Conservation (phyloP, 1,140 invertebrate species). For the Lepidurus packardi region DNA sequence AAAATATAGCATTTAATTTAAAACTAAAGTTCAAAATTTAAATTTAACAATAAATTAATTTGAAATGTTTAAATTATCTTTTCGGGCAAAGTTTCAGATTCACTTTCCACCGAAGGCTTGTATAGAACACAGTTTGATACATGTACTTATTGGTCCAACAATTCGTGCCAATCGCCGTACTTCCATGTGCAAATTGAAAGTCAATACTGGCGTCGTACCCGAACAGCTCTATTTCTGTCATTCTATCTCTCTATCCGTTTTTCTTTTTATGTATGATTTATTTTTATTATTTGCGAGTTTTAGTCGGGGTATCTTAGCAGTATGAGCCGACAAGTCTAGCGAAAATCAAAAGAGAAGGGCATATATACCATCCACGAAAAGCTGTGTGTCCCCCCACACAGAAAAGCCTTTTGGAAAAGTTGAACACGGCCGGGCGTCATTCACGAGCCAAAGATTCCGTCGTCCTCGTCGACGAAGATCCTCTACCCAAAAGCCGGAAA, state of each 20-base stretch:
- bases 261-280: background rate
- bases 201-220: too few species aligned
- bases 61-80: too few species aligned
- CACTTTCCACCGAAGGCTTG: background rate
- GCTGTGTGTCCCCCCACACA: too few species aligned
- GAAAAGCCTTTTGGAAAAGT: background rate
- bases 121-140: background rate
- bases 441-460: conserved; percentile 7
- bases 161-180: background rate
- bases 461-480: background rate
- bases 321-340: background rate
- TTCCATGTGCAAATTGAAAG: background rate
- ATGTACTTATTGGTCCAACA: too few species aligned
- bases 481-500: conserved; percentile 21
- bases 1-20: too few species aligned
- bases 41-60: too few species aligned
- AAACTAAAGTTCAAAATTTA: too few species aligned
- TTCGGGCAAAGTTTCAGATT: background rate
- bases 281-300: too few species aligned
- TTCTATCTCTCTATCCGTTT: background rate
- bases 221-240: too few species aligned
- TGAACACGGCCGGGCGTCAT: background rate
- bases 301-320: background rate
- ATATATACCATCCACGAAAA: background rate
- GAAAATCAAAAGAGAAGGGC: background rate